Base-by-base conservation (phyloP, 2,888 invertebrate genomes). In the Ferrisia virgata region DNA sequence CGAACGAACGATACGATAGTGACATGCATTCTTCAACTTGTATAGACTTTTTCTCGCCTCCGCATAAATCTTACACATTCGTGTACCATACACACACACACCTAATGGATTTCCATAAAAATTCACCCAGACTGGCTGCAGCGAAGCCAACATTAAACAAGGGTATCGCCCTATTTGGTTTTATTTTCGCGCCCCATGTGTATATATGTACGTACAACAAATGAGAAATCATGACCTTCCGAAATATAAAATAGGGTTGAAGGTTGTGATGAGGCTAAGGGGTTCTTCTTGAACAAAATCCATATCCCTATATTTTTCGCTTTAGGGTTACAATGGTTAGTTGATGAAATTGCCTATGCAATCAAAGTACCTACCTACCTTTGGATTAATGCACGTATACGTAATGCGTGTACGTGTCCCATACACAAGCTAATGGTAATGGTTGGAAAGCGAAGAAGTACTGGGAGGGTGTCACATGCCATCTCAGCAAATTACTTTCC, bases 151-250 rank as follows among this genome's bases (percentile, higher is more conserved):
- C 9, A n/a, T 2, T 3, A 2, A 47, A 43, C 47, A 8, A 28
- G 64, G 15, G 58, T 15, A 28, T 31, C 64, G 28, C 64, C 64
- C 64, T 15, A 31, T 28, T 28, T 28, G 13, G 18, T 53, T 8
- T 53, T 11, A 9, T 5, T 22, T 53, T 53, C n/a, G 53, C 53
- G 28, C 28, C 28, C 64, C 15, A 15, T 28, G 13, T n/a, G 4
- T 28, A 5, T 43, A 5, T 43, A 5, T 43, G 13, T 25, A 15
- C 11, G 22, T 8, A 25, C 25, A 28, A 28, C 64, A 18, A 64
- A 64, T 64, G 64, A 64, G 64, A 64, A 64, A 64, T 64, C 64
- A 64, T 64, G 64, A 64, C 64, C 64, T 64, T 64, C 64, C 64
- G 58, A 64, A 64, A 64, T 64, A 64, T 28, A 28, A 64, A 64